Evolutionary conservation across 1,140 invertebrate genomes (phyloP).

Genomic region (Tetranychus cinnabarinus): DNA sequence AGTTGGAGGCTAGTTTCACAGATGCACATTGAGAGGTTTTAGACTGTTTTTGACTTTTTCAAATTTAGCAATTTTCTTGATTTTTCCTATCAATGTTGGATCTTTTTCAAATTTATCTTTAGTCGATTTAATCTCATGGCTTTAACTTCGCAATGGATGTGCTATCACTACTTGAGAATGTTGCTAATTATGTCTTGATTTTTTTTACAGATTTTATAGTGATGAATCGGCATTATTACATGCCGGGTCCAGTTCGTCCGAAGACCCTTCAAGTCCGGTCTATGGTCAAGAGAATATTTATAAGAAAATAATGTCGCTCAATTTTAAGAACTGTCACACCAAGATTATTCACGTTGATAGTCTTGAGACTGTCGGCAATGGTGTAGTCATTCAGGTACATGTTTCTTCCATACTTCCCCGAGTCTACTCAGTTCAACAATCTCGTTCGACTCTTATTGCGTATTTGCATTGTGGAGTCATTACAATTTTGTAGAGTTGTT

Average conservation of each 20-base stretch:
- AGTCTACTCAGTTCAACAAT: not conserved
- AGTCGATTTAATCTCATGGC: too few species aligned
- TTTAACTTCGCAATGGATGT: too few species aligned
- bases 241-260: slow-evolving; percentile 53
- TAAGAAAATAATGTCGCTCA: slow-evolving; percentile 76
- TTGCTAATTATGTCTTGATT: not conserved
- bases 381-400: slow-evolving; percentile 68
- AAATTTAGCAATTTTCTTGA: too few species aligned
- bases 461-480: not conserved
- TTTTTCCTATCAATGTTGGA: too few species aligned
- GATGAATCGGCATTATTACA: slow-evolving; percentile 84
- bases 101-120: too few species aligned
- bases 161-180: too few species aligned
- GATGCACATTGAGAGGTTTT: too few species aligned
- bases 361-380: slow-evolving; percentile 70
- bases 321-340: slow-evolving; percentile 86
- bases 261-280: slow-evolving; percentile 55
- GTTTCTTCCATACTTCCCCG: not conserved
- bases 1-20: too few species aligned
- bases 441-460: not conserved
- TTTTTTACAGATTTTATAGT: slow-evolving; percentile 58
- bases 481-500: not conserved
- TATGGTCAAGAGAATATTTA: slow-evolving; percentile 84
- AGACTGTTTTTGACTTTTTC: too few species aligned
- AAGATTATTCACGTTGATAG: slow-evolving; percentile 81